Evolutionary conservation across 1,140 invertebrate genomes (phyloP), one percentile per base, ranked within the genome.

Genomic region (Nasonia longicornis): DNA sequence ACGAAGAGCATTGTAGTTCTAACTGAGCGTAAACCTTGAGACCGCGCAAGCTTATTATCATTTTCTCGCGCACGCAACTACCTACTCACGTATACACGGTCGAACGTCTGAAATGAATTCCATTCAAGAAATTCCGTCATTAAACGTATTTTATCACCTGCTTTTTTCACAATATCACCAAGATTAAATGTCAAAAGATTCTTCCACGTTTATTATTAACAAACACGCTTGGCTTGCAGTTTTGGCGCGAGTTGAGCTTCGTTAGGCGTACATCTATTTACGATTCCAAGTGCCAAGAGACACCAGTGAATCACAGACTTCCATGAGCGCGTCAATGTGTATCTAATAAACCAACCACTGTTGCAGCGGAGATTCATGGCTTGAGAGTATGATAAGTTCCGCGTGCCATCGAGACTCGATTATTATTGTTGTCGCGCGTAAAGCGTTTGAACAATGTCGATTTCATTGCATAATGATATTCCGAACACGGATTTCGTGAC

Each of bases 281-380:
- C n/a, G 38, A 67, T 67, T 58, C 64, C 38, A 48, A 14, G 22
- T 48, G 22, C 14, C 52, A 70, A 20, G 6, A 69, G 26, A n/a
- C 16, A 22, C 3, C 16, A 71, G 26, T 58, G 77, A 78, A 29
- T 70, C 67, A 78, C 26, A 69, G 42, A 52, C 42, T 29, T 70
- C 26, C 31, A 20, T 58, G 16, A 52, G 48, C 16, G 38, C 7
- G 38, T 42, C 38, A 1, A 42, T 42, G 38, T 42, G 8, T 35
- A 35, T 6, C 31, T 35, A 35, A 35, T 35, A 35, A 35, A 35
- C 31, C 31, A 35, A 35, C 31, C 11, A 20, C 12, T 52, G 12
- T 22, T 29, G 10, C 10, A 67, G 29, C 29, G 26, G 38, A 48
- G 22, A 45, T 45, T 8, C 8, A 8, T 66, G 52, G 31, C 11